These are phyloP conservation scores for Ichneumoninae sp. DNA, from an alignment of 2,888 invertebrate species.

Conservation along the genomic window DNA sequence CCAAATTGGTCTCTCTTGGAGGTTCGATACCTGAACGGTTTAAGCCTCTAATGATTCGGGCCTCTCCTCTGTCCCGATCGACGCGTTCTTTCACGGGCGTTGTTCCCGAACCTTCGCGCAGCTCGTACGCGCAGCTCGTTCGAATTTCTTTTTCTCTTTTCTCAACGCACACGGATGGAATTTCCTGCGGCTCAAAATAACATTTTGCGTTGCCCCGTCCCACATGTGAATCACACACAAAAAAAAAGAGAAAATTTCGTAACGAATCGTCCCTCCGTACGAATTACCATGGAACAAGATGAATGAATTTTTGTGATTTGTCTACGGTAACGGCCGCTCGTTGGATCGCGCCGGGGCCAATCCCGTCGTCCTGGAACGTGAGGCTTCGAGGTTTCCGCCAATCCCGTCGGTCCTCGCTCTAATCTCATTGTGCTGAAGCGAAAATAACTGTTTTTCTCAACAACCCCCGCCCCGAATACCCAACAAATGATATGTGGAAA, in stretches of 20 bases:
- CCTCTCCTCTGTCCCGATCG: conserved; percentile 8
- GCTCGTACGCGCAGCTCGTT: conserved; percentile 25
- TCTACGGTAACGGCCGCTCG: conserved; percentile 33
- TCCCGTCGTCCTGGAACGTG: conserved; percentile 45
- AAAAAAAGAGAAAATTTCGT: conserved; percentile 26
- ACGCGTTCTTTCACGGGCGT: conserved; percentile 18
- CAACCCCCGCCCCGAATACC: conserved; percentile 45
- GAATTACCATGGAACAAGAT: conserved; percentile 27
- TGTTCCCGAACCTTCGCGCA: conserved; percentile 32
- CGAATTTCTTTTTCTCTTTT: conserved; percentile 23
- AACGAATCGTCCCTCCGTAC: conserved; percentile 12
- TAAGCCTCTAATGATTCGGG: conserved; percentile 1
- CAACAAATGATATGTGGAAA: conserved; percentile 31
- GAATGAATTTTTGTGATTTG: conserved; percentile 12
- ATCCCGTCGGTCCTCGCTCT: conserved; percentile 46
- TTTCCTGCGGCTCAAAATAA: conserved; percentile 68
- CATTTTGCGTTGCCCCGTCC: conserved; percentile 49
- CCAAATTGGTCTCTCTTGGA: conserved; percentile 20
- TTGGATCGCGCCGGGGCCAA: not conserved
- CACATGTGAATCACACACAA: conserved; percentile 21
- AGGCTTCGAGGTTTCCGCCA: conserved; percentile 49
- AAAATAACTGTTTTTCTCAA: conserved; percentile 68
- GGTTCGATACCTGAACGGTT: conserved; percentile 42
- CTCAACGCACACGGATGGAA: conserved; percentile 35
- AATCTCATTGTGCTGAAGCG: conserved; percentile 69